phyloP scores from a whole-genome alignment of 2,113 vertebrate genomes.

The Fregetta grallaria region DNA sequence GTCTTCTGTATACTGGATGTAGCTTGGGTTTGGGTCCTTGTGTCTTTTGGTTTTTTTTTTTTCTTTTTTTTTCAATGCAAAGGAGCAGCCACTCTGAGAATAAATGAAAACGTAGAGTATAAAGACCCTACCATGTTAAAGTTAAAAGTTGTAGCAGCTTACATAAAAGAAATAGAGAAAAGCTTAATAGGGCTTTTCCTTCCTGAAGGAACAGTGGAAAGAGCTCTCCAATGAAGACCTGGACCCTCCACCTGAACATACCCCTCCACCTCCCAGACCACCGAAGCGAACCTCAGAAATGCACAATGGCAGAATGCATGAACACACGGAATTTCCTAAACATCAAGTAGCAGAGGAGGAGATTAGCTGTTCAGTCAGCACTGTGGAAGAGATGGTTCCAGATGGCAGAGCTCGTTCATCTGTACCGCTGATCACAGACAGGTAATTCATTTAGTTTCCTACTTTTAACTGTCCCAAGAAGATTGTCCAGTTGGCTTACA shows the following conservation, averaged over 20 bases:
- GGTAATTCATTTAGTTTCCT: constrained; percentile 40
- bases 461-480: background rate
- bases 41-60: background rate
- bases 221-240: constrained; percentile 92
- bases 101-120: background rate
- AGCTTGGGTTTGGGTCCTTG: background rate
- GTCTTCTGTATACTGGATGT: background rate
- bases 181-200: background rate
- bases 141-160: background rate
- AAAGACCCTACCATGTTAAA: background rate
- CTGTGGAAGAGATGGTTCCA: constrained; percentile 25
- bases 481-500: background rate
- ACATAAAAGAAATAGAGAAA: background rate
- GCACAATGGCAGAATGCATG: constrained; percentile 78
- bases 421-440: background rate
- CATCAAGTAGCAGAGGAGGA: constrained; percentile 55
- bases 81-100: background rate
- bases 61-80: background rate
- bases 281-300: constrained; percentile 78
- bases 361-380: background rate
- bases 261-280: constrained; percentile 85
- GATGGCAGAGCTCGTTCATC: constrained; percentile 5
- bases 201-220: constrained; percentile 90
- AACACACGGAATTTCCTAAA: constrained; percentile 54
- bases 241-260: constrained; percentile 87